Percentiles rank a stretch among this genome's conserved stretches.
These are phyloP conservation scores for Tipula unca DNA, from an alignment of 2,888 invertebrate genomes.

Conservation along the genomic window DNA sequence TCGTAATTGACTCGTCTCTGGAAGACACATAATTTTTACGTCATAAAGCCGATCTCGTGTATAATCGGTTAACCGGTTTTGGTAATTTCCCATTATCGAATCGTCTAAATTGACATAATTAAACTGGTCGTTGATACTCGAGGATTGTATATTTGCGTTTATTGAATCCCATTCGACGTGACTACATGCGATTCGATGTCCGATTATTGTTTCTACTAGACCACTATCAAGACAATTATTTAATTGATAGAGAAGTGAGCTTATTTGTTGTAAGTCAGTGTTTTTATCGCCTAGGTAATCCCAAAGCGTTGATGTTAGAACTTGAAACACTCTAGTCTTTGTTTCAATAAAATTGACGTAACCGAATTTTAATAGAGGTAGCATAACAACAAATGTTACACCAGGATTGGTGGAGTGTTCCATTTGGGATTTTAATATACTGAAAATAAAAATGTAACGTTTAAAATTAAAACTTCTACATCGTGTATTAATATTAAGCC, in stretches of 20 bases:
- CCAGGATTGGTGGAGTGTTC: slow-evolving; percentile 42
- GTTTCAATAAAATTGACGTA: slow-evolving; percentile 59
- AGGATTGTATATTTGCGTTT: background rate
- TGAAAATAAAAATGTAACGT: slow-evolving; percentile 27
- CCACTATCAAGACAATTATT: slow-evolving; percentile 57
- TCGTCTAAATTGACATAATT: background rate
- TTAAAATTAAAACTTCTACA: too few species aligned
- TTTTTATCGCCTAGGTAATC: slow-evolving; percentile 48
- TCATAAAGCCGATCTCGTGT: slow-evolving; percentile 36
- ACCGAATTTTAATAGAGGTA: slow-evolving; percentile 57
- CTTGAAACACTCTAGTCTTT: slow-evolving; percentile 54
- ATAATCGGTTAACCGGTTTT: slow-evolving; percentile 31
- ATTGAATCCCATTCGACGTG: slow-evolving; percentile 26
- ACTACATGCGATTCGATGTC: slow-evolving; percentile 38
- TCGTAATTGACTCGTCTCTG: slow-evolving; percentile 25
- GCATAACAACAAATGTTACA: slow-evolving; percentile 57
- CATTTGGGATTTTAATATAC: slow-evolving; percentile 40
- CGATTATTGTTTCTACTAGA: slow-evolving; percentile 64
- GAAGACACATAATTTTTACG: slow-evolving; percentile 37
- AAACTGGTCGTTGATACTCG: background rate
- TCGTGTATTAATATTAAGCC: too few species aligned
- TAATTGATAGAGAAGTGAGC: slow-evolving; percentile 65
- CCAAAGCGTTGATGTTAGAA: slow-evolving; percentile 61
- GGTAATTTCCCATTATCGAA: slow-evolving; percentile 23
- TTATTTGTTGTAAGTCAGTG: slow-evolving; percentile 37